Base-by-base conservation (phyloP, 2,113 vertebrate species). In the Forbesichthys agassizii region DNA sequence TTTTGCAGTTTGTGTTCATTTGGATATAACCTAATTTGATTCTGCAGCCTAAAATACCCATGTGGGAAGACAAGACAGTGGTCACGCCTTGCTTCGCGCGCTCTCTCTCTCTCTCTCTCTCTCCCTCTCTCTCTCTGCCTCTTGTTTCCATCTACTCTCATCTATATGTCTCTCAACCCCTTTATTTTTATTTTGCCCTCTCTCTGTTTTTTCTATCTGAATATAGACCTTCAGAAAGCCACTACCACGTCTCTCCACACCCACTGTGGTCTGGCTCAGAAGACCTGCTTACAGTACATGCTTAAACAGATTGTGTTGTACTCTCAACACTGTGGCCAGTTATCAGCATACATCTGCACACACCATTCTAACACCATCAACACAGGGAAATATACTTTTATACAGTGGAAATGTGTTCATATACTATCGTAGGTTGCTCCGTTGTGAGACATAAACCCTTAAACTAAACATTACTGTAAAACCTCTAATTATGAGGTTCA, bases 181-280 rank as follows among this genome's bases (percentile, higher is more conserved):
- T 57, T 27, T 5, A 27, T 33, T 33, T 33, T 27, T 52, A 9
- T 48, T 49, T 56, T 18, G 47, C 54, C 16, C 14, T 64, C 51
- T 12, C 3, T 46, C 33, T 46, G 12, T 42, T 66, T 20, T 55
- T 49, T 47, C 62, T 65, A 52, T 76, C 84, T 74, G 78, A 83
- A 84, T 84, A 81, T 87, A 88, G 85, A 78, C 65, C 56, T 47
- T 27, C 76, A 72, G 70, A 57, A 12, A 55, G 61, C 77, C 66
- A 80, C 54, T 27, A 61, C 72, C 82, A 68, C 78, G 80, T 66
- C 78, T 80, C 72, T 84, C 85, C 86, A 88, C 89, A 81, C 85
- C 87, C 89, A 83, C 71, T 82, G 75, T 83, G 85, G 84, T 89
- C 64, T 80, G 69, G 64, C 78, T 81, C 77, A 69, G 82, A 5